Conservation (phyloP, 37 sponge, comb jelly and placozoan species). For the Petrosia ficiformis region DNA sequence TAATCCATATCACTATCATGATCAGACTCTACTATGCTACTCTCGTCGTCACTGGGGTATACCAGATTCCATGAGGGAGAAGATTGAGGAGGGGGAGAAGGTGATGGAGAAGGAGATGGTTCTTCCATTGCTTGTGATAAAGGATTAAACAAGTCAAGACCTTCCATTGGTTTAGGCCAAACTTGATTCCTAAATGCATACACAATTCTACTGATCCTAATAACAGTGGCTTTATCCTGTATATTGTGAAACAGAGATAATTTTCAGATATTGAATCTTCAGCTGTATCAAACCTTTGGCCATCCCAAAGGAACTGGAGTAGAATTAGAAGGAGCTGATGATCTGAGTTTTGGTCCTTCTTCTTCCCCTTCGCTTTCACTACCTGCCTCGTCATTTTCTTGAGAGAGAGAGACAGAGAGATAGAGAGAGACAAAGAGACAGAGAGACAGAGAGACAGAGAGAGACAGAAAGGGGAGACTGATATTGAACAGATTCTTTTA, state of each 20-base stretch:
- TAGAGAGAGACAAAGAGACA: too few relatives aligned
- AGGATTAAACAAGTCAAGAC: constrained; percentile 72
- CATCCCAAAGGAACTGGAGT: constrained; percentile 67
- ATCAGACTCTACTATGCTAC: not conserved
- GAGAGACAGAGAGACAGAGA: too few relatives aligned
- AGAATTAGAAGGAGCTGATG: not conserved
- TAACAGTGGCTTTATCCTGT: constrained; percentile 82
- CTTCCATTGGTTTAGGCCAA: constrained; percentile 88
- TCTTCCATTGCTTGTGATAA: not conserved
- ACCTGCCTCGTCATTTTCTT: constrained; percentile 22
- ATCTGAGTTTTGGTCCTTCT: constrained; percentile 3
- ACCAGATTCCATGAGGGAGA: constrained; percentile 9
- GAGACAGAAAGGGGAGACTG: too few relatives aligned
- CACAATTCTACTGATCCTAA: constrained; percentile 62
- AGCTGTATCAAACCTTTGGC: constrained; percentile 59
- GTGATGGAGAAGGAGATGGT: not conserved
- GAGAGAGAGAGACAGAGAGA: too few relatives aligned
- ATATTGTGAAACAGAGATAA: not conserved
- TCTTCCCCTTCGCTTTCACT: constrained; percentile 3
- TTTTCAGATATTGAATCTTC: not conserved
- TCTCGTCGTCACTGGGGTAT: constrained; percentile 1
- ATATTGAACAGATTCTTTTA: too few relatives aligned
- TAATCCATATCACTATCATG: constrained; percentile 1
- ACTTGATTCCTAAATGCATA: constrained; percentile 67
- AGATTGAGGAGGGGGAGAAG: not conserved